These are phyloP conservation scores for Leucopsar rothschildi DNA, from an alignment of 2,113 vertebrate genomes.

Conservation along the genomic window DNA sequence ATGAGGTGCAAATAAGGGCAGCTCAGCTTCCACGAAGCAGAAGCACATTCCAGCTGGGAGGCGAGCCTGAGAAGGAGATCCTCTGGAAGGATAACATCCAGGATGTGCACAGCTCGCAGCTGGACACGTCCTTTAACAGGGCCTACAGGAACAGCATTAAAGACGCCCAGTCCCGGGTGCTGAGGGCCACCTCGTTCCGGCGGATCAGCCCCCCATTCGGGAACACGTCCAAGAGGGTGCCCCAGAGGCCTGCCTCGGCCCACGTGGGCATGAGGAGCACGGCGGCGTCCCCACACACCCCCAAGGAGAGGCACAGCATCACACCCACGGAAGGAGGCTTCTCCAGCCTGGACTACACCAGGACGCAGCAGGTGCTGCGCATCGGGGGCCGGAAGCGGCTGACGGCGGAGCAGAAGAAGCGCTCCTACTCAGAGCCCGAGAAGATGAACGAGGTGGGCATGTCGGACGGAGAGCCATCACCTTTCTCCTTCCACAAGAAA, in stretches of 20 bases:
- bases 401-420: slow-evolving; percentile 87
- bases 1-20: slow-evolving; percentile 44
- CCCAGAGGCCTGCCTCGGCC: slow-evolving; percentile 74
- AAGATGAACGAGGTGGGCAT: slow-evolving; percentile 92
- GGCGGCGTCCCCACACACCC: slow-evolving; percentile 75
- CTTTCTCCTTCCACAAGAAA: slow-evolving; percentile 60
- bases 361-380: slow-evolving; percentile 60
- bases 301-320: slow-evolving; percentile 84
- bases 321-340: slow-evolving; percentile 68
- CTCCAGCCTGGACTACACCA: not conserved
- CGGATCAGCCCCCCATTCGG: slow-evolving; percentile 67
- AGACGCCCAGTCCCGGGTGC: slow-evolving; percentile 85
- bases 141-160: slow-evolving; percentile 89
- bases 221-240: slow-evolving; percentile 40
- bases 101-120: slow-evolving; percentile 50
- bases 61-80: slow-evolving; percentile 65
- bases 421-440: slow-evolving; percentile 93
- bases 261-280: slow-evolving; percentile 64
- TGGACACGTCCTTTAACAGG: slow-evolving; percentile 76
- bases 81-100: slow-evolving; percentile 65
- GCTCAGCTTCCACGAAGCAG: slow-evolving; percentile 78
- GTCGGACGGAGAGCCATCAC: slow-evolving; percentile 61
- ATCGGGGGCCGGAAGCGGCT: slow-evolving; percentile 86
- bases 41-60: slow-evolving; percentile 82
- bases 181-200: slow-evolving; percentile 88